Base-by-base conservation (phyloP, 2,888 invertebrate genomes). In the Piscicola geometra region DNA sequence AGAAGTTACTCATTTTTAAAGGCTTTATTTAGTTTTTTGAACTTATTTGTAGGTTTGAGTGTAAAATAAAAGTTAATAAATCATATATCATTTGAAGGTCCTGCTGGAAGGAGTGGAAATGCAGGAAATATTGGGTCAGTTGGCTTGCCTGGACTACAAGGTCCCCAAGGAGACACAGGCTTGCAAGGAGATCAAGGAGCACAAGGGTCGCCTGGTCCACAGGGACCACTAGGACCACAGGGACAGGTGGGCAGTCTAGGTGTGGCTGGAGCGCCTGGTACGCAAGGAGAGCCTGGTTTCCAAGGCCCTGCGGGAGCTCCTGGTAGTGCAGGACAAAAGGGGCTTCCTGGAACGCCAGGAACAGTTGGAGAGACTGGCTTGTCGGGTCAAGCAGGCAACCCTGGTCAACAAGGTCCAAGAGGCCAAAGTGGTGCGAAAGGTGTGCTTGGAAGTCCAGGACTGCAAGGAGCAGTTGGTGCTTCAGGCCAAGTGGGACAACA, bases 211-310 rank as follows among this genome's bases (percentile, higher is more conserved):
- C 71, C 71, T 1, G 78, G 78, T 35, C n/a, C n/a, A 41, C 32
- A 35, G 15, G 78, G 78, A 36, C 52, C 72, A 25, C 15, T 76
- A 32, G 79, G 78, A 50, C 75, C 69, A 35, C 32, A 72, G 25
- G 79, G 78, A 30, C 71, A 12, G 28, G 33, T 50, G 41, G 78
- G 78, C 12, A 68, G 30, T 15, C 30, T 35, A 36, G 79, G 79
- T 21, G 66, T 36, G 56, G 35, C 77, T 50, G 79, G 79, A 74
- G 70, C 33, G 12, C 28, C 60, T 1, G 78, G 78, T 21, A 35
- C 89, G 82, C 88, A 90, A 1, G 93, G 93, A 9, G 87, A 89
- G 77, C 88, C 90, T 50, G 93, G 93, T 32, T 92, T 92, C 0
- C 84, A 87, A 0, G 90, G 90, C 0, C 87, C 88, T 0, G 86